Evolutionary conservation across 2,113 vertebrate species (phyloP).

Genomic region (Myiagra hebetior): DNA sequence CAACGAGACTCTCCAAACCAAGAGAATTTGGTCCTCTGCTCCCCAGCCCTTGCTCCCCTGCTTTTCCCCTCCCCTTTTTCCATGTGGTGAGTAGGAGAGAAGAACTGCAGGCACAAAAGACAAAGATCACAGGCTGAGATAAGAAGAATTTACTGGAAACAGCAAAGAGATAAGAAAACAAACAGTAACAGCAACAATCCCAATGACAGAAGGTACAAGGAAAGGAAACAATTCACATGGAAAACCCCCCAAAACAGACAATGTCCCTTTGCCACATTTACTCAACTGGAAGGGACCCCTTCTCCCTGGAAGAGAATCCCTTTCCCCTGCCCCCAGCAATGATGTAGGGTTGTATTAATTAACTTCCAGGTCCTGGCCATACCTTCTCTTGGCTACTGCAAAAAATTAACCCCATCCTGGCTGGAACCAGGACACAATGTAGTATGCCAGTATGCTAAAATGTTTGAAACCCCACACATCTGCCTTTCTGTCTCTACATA

Average conservation of each 20-base stretch:
- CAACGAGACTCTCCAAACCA: background rate
- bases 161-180: background rate
- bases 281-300: background rate
- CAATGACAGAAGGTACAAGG: background rate
- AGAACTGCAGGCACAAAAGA: background rate
- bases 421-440: background rate
- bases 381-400: background rate
- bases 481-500: background rate
- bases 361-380: background rate
- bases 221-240: background rate
- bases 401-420: background rate
- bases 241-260: too few relatives aligned
- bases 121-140: background rate
- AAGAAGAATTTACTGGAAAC: background rate
- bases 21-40: background rate
- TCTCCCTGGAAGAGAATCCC: background rate
- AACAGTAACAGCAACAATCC: background rate
- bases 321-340: background rate
- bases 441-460: background rate
- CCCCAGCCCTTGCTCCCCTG: background rate
- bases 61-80: background rate
- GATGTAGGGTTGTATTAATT: background rate
- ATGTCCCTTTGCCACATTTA: background rate
- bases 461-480: background rate
- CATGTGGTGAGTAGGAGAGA: accelerated